Conservation (phyloP, 1,140 invertebrate genomes). For the Amyelois transitella region DNA sequence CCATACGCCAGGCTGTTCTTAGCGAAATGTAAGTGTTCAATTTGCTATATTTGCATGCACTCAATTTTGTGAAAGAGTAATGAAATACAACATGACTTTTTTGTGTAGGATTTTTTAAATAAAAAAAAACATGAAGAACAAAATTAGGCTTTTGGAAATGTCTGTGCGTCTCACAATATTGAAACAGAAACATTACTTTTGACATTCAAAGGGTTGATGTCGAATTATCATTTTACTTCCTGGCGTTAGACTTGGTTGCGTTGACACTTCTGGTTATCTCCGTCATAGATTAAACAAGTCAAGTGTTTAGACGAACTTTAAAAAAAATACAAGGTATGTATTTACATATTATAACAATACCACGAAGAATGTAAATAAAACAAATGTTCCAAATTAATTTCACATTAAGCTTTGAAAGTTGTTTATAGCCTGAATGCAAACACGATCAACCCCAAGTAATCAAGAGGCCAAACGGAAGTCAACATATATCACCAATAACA, state of each 20-base stretch:
- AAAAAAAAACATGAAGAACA: not conserved
- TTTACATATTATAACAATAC: no score
- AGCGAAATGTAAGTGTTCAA: not conserved
- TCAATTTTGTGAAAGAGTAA: not conserved
- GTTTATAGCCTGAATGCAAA: not conserved
- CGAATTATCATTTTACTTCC: no score
- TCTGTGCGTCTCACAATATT: no score
- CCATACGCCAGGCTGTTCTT: not conserved
- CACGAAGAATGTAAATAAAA: no score
- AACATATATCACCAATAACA: constrained; percentile 40
- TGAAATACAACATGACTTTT: not conserved
- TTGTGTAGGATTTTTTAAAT: not conserved
- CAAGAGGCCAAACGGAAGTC: constrained; percentile 18
- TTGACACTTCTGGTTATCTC: no score
- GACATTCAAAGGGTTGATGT: no score
- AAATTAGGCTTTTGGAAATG: no score
- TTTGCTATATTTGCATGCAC: not conserved
- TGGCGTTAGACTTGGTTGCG: no score
- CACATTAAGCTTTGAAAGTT: not conserved
- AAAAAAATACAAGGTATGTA: no score
- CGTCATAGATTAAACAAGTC: no score
- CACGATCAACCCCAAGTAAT: constrained; percentile 3
- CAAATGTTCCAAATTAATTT: not conserved
- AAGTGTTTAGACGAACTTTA: no score
- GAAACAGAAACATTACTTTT: no score